Base-by-base conservation (phyloP, 37 sponge, comb jelly and placozoan species). In the Petrosia ficiformis region DNA sequence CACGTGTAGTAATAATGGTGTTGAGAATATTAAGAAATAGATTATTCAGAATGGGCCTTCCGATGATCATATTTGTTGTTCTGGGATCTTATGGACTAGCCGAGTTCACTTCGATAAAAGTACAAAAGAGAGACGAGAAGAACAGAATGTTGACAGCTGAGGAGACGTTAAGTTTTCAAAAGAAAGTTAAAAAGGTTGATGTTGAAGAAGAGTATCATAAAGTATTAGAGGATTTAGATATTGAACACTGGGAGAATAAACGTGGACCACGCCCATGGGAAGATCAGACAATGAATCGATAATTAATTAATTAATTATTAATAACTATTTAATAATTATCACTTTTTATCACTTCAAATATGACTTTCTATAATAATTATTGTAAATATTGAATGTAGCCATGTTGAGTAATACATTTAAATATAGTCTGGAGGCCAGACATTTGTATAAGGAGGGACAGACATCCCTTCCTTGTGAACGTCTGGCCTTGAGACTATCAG, bases 171-270 rank as follows among this genome's bases (percentile, higher is more conserved):
- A 33, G 32, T 22, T 88, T 77, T 39, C 83, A 82, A 67, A 88
- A 88, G 79, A 78, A 77, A 33, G 57, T 63, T 16, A 41, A 79
- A 61, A 5, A 6, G 6, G 83, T 88, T 22, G 75, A 78, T 26
- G 79, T 88, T 26, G 79, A 78, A 48, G 83, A 88, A 21, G 89
- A 88, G 65, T 82, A 68, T 34, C 36, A 70, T 26, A 57, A 83
- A 37, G 64, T 70, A 24, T 31, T 65, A 44, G 44, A 78, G 52
- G 39, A 82, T 35, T 43, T 87, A 36, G 85, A 92, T 65, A 83
- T 92, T 57, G 80, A 87, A 16, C 42, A 83, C 43, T 92, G 92
- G 92, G 92, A 84, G 81, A 92, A 92, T 57, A 87, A 82, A 63
- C 74, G 92, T 73, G 89, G 79, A 0, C 92, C 92, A 1, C 71